A percentile compares a stretch with the other conserved stretches of the same genome.
These are phyloP conservation scores for Steromphala cineraria DNA, from an alignment of 2,888 invertebrate species.

Conservation along the genomic window DNA sequence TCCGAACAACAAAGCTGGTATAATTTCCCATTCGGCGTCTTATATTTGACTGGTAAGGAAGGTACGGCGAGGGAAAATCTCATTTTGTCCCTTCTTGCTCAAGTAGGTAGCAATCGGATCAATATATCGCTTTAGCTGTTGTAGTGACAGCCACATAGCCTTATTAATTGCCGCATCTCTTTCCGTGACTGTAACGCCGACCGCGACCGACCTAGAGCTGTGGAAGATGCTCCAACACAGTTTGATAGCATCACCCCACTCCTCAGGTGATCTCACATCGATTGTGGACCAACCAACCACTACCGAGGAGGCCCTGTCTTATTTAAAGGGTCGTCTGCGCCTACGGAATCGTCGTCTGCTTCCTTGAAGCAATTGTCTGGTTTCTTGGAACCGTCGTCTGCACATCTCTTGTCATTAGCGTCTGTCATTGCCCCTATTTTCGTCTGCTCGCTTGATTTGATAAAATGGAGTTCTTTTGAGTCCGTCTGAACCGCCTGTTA, in stretches of 20 bases:
- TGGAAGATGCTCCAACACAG: background rate
- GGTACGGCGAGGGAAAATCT: background rate
- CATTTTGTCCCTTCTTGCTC: background rate
- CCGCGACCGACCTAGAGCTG: background rate
- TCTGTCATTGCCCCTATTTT: no score
- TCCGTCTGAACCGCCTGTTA: no score
- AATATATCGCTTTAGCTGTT: background rate
- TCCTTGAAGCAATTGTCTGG: no score
- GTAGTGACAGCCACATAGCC: background rate
- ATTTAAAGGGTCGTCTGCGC: no score
- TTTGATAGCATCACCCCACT: background rate
- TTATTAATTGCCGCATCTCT: constrained; percentile 14
- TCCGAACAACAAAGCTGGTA: no score
- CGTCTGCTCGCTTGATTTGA: no score
- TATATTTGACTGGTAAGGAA: background rate
- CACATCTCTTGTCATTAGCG: no score
- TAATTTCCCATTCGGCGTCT: background rate
- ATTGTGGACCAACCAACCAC: no score
- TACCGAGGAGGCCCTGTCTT: no score
- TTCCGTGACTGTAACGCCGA: background rate
- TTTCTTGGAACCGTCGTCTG: no score
- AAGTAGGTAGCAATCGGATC: background rate
- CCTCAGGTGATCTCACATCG: background rate
- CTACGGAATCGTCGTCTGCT: no score
- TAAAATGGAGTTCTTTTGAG: no score